phyloP scores from a whole-genome alignment of 1,140 invertebrate genomes.

The Stegodyphus dumicola region DNA sequence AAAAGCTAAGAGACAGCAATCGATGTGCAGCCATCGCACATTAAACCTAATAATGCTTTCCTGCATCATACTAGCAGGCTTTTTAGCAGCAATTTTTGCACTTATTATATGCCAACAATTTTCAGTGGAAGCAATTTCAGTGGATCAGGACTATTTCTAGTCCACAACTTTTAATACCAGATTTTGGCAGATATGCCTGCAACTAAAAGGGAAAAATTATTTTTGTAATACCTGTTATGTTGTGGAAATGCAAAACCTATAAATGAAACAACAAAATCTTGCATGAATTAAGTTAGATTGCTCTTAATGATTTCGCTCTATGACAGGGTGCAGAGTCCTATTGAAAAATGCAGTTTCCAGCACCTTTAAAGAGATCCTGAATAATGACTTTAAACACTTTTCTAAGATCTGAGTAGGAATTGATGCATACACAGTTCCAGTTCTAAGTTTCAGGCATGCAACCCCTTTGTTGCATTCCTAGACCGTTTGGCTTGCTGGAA shows the following conservation, averaged over 20 bases:
- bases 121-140: constrained; percentile 34
- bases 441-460: too few species aligned
- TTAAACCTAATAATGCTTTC: background rate
- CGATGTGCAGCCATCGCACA: too few species aligned
- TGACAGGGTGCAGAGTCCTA: background rate
- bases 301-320: constrained; percentile 20
- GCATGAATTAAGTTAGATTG: background rate
- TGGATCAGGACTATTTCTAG: constrained; percentile 1
- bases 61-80: background rate
- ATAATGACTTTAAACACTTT: background rate
- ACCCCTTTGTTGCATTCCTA: too few species aligned
- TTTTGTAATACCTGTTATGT: background rate
- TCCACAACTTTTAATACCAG: background rate
- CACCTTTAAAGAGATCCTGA: background rate
- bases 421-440: background rate
- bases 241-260: constrained; percentile 18
- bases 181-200: background rate
- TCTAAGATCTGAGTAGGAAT: background rate
- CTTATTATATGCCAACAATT: constrained; percentile 26
- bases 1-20: too few species aligned
- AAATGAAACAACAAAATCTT: constrained; percentile 10
- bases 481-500: background rate
- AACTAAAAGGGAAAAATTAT: background rate
- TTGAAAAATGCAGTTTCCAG: constrained; percentile 16
- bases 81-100: constrained; percentile 23